These are phyloP conservation scores for Thera obeliscata DNA, from an alignment of 2,888 invertebrate genomes.

Conservation along the genomic window DNA sequence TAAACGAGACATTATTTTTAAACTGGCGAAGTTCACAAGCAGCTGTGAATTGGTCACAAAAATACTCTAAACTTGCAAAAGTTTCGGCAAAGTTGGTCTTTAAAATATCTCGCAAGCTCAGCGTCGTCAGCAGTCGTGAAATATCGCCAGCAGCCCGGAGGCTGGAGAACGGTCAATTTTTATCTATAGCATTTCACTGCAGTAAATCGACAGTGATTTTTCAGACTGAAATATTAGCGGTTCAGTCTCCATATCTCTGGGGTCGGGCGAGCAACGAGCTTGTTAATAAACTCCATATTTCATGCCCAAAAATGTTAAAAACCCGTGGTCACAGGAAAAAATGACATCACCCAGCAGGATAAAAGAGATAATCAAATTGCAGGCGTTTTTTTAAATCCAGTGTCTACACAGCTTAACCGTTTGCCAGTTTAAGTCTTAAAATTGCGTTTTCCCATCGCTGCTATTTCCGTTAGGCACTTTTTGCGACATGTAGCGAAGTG, in stretches of 20 bases:
- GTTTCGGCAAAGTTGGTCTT: conserved; percentile 30
- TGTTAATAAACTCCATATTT: conserved; percentile 67
- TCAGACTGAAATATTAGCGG: conserved; percentile 73
- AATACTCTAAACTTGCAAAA: conserved; percentile 34
- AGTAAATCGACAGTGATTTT: conserved; percentile 74
- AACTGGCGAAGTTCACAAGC: conserved; percentile 32
- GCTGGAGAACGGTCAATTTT: conserved; percentile 66
- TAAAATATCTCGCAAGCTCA: conserved; percentile 47
- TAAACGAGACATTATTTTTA: conserved; percentile 19
- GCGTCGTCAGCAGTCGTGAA: conserved; percentile 47
- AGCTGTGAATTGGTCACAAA: conserved; percentile 41
- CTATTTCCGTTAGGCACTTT: conserved; percentile 40
- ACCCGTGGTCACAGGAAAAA: conserved; percentile 29
- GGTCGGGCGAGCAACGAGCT: conserved; percentile 51
- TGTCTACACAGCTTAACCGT: conserved; percentile 5
- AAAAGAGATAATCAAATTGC: background rate
- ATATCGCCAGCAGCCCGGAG: conserved; percentile 45
- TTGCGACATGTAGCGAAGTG: conserved; percentile 66
- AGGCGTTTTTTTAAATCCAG: background rate
- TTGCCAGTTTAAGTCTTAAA: conserved; percentile 23
- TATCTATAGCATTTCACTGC: conserved; percentile 67
- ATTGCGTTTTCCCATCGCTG: conserved; percentile 29
- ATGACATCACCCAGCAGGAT: background rate
- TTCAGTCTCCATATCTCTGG: conserved; percentile 63
- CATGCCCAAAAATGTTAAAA: conserved; percentile 43